phyloP scores from a whole-genome alignment of 2,113 vertebrate species.

The Lycaon pictus region DNA sequence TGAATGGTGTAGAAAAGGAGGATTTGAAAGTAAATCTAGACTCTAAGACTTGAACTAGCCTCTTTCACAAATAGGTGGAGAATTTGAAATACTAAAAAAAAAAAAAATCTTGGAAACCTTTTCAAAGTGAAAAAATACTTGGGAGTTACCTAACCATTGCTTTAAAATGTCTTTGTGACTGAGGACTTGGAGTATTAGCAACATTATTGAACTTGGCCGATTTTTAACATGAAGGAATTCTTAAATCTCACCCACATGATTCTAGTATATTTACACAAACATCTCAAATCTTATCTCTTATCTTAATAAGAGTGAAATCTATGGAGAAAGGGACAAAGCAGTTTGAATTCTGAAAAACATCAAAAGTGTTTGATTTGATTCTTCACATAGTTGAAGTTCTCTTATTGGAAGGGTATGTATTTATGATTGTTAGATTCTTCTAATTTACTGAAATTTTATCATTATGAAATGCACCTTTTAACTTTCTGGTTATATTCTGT shows the following conservation, averaged over 20 bases:
- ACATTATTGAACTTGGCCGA: not conserved
- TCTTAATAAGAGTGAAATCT: not conserved
- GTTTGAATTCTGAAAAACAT: not conserved
- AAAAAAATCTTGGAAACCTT: not conserved
- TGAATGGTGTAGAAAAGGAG: not conserved
- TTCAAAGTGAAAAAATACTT: not conserved
- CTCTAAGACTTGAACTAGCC: not conserved
- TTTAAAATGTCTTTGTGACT: not conserved
- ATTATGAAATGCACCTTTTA: not conserved
- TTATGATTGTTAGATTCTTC: not conserved
- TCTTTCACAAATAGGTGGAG: not conserved
- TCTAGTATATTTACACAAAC: not conserved
- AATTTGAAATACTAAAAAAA: not conserved
- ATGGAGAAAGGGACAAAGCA: not conserved
- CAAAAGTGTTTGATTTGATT: not conserved
- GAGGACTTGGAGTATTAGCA: not conserved
- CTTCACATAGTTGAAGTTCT: not conserved
- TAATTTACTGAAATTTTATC: not conserved
- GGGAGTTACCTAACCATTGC: not conserved
- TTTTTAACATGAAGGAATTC: not conserved
- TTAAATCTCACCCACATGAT: not conserved
- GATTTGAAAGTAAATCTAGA: not conserved
- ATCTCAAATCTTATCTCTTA: not conserved
- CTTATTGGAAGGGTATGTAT: not conserved
- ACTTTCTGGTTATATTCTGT: not conserved